Evolutionary conservation across 2,888 invertebrate species (phyloP), one percentile per base, ranked within the genome.

Genomic region (Vannuccia rotundouncinata): DNA sequence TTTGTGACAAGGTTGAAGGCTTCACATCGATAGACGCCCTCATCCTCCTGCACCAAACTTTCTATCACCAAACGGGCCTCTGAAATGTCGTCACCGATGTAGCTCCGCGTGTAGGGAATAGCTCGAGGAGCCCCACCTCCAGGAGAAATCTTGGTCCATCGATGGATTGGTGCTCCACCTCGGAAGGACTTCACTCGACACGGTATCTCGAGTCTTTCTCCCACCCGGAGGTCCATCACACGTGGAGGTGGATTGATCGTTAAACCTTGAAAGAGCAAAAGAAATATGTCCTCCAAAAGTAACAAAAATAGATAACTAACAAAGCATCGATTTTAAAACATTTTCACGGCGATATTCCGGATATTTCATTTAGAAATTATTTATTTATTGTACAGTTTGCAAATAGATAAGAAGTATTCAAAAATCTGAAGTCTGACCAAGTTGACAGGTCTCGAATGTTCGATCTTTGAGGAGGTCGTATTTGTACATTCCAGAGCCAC

Each of bases 121-220:
- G n/a, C 27, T 45, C 17, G 5, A 17, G 45, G 45, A 10, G 45
- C 10, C 10, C 45, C 45, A 31, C 2, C 45, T 10, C 27, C 1
- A 30, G 29, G 30, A 5, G 77, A 77, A 31, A 77, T 22, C 45
- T 77, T 77, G 45, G 30, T 77, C 77, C 77, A 77, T 29, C 27
- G 2, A 31, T 77, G 77, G 2, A 77, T 77, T 10, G 77, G 31
- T 1, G 28, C 45, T 2, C 77, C 77, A 1, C 77, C 77, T 29
- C 77, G n/a, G 77, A 30, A n/a, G 1, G 77, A 77, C 31, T 31
- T 29, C 2, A 45, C 77, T 22, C 31, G 30, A 31, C 77, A 77
- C 1, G 77, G 77, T 17, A 77, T 77, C n/a, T 10, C 2, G n/a
- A 77, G 2, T 30, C 45, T 29, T n/a, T 77, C 77, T 27, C 45